Evolutionary conservation across 1,140 invertebrate species (phyloP).

Genomic region (Zelostemma sp.): DNA sequence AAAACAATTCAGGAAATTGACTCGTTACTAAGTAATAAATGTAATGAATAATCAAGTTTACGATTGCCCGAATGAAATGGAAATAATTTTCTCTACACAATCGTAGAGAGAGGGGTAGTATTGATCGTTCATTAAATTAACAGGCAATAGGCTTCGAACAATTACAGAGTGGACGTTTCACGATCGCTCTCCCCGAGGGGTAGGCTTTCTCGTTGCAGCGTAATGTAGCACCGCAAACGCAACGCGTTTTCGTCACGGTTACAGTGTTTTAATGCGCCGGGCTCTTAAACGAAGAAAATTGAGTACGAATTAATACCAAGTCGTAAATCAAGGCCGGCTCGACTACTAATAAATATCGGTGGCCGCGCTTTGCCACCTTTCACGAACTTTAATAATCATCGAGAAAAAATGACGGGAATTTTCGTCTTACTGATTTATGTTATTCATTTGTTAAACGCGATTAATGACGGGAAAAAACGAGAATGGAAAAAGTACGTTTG

Average conservation of each 20-base stretch:
- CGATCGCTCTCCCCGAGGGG: constrained; percentile 38
- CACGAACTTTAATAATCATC: background rate
- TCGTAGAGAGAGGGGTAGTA: background rate
- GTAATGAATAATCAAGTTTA: background rate
- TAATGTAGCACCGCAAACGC: constrained; percentile 14
- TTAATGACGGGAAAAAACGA: background rate
- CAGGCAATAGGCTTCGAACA: constrained; percentile 4
- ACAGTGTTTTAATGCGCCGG: constrained; percentile 25
- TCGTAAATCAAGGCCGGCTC: constrained; percentile 9
- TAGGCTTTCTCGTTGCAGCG: constrained; percentile 21
- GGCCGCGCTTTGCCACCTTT: background rate
- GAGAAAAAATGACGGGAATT: background rate
- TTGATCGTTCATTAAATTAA: constrained; percentile 27
- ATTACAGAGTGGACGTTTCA: constrained; percentile 39
- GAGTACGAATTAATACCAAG: constrained; percentile 35
- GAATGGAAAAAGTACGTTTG: too few relatives aligned
- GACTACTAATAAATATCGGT: background rate
- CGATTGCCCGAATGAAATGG: background rate
- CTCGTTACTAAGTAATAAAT: background rate
- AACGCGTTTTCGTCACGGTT: constrained; percentile 47
- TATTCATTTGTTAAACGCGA: background rate
- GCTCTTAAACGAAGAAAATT: constrained; percentile 39
- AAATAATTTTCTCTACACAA: background rate
- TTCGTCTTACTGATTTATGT: background rate
- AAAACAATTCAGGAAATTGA: background rate